phyloP scores from a whole-genome alignment of 2,113 vertebrate species.

The Pterocles orientalis region DNA sequence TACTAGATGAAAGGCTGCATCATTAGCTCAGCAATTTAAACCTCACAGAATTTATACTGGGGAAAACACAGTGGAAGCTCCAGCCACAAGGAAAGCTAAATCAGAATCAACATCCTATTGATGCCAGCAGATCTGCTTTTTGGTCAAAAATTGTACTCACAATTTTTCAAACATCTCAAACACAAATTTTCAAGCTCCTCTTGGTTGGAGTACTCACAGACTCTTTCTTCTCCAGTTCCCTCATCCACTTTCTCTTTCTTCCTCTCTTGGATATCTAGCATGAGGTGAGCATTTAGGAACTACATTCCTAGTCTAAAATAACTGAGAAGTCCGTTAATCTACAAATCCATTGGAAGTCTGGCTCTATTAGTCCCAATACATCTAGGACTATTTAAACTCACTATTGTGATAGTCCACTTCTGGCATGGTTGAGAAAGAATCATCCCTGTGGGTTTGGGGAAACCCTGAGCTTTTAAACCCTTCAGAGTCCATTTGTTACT shows the following conservation, averaged over 20 bases:
- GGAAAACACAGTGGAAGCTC: background rate
- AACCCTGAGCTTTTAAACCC: background rate
- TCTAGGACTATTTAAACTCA: background rate
- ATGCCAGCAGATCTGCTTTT: background rate
- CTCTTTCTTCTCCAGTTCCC: background rate
- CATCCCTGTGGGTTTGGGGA: background rate
- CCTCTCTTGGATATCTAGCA: background rate
- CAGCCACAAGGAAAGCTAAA: background rate
- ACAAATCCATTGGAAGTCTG: background rate
- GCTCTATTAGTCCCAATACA: background rate
- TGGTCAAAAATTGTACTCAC: background rate
- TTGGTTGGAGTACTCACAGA: background rate
- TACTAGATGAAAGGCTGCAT: background rate
- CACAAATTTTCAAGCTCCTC: background rate
- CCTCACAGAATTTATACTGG: background rate
- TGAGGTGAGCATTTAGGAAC: background rate
- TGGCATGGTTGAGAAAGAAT: background rate
- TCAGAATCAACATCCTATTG: background rate
- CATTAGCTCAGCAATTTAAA: background rate
- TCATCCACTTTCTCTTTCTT: background rate
- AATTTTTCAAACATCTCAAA: background rate
- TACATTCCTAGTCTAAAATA: background rate
- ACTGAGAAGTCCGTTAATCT: background rate
- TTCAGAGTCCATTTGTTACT: background rate
- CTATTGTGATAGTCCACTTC: background rate